Evolutionary conservation across 2,888 invertebrate species (phyloP), one percentile per base, ranked within the genome.

Genomic region (Cryptus armator): DNA sequence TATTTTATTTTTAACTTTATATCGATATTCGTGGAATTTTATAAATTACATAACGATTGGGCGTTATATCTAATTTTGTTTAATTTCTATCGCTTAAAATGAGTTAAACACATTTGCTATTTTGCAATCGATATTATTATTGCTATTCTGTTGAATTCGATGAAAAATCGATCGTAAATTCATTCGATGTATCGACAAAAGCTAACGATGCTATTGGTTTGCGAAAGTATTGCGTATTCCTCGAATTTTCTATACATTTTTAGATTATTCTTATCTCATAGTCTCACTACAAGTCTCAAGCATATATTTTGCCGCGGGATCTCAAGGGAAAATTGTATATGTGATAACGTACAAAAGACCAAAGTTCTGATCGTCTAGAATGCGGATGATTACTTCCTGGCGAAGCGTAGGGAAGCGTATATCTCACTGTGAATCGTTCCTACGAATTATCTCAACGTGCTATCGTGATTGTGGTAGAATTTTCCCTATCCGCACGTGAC

Each of bases 381-480:
- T 62, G 59, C n/a, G 14, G 32, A 62, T 62, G 59, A 62, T 62
- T 62, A 32, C 59, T 62, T 62, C 59, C 59, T 62, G 59, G 59
- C 59, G 3, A 24, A 24, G 59, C 59, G 32, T 59, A 32, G 32
- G 59, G n/a, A 24, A 62, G n/a, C 59, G 59, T 32, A 48, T 48
- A 32, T 62, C 59, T 29, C 59, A 16, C 62, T 48, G 46, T 32
- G 46, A 46, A 74, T 16, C 59, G n/a, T 62, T 62, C 16, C 46
- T 29, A 12, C 62, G 37, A 48, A 64, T 48, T 16, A 74, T 74
- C 59, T 46, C 14, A 24, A 48, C 59, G 62, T 29, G 44, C 46
- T 74, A 19, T 74, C 46, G 16, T 46, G 62, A 62, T 62, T 74
- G 62, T 32, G 29, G 46, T 62, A 19, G 16, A 74, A 62, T 74